These are phyloP conservation scores for Collichthys lucidus DNA, from an alignment of 2,113 vertebrate species.

Conservation along the genomic window DNA sequence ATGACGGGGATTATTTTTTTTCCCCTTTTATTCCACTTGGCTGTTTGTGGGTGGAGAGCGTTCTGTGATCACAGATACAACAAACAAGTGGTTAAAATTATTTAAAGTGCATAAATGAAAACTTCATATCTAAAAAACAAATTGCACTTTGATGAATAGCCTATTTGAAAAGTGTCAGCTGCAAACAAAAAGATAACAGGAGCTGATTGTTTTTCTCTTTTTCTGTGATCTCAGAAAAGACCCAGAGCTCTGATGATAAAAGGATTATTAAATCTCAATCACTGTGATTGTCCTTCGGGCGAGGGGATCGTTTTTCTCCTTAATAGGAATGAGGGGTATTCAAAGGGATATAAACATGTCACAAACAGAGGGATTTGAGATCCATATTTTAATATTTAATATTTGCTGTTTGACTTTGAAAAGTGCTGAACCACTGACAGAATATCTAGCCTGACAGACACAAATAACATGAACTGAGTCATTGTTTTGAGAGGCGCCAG, in stretches of 20 bases:
- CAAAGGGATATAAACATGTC: conserved; percentile 25
- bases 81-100: conserved; percentile 3
- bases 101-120: background rate
- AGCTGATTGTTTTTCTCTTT: conserved; percentile 6
- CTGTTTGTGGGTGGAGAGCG: background rate
- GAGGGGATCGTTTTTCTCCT: background rate
- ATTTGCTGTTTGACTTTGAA: conserved; percentile 18
- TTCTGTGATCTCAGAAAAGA: conserved; percentile 17
- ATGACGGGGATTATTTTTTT: background rate
- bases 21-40: background rate
- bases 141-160: conserved; percentile 30
- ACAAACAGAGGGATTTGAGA: conserved; percentile 13
- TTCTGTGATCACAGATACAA: background rate
- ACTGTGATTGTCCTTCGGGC: conserved; percentile 29
- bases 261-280: conserved; percentile 44
- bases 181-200: background rate
- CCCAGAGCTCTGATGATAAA: conserved; percentile 27
- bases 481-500: background rate
- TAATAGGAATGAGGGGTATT: background rate
- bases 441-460: background rate
- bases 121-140: background rate
- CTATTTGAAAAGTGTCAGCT: conserved; percentile 30
- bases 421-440: background rate
- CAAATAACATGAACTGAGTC: background rate
- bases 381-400: conserved; percentile 16